These are phyloP conservation scores for Lasioglossum leucozonium DNA, from an alignment of 2,888 invertebrate species.

Conservation along the genomic window DNA sequence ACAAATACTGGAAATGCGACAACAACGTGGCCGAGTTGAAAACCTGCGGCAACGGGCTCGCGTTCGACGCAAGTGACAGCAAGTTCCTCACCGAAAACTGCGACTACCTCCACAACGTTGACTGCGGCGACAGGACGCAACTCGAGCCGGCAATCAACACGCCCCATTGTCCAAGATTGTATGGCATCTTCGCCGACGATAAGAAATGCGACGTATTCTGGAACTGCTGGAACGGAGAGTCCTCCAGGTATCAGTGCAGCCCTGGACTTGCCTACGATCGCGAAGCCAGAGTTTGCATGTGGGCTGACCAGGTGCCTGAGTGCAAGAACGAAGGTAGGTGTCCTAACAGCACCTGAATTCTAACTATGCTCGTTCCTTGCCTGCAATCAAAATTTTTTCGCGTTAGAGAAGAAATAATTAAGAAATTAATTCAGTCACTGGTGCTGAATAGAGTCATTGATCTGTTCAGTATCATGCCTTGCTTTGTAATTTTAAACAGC, in stretches of 20 bases:
- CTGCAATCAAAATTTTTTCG: too few relatives aligned
- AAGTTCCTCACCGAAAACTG: constrained; percentile 97
- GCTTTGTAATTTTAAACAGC: not conserved
- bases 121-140: constrained; percentile 94
- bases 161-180: constrained; percentile 93
- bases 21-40: constrained; percentile 94
- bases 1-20: constrained; percentile 98
- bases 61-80: constrained; percentile 94
- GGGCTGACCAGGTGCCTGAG: constrained; percentile 97
- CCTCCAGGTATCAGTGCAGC: constrained; percentile 96
- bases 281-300: constrained; percentile 97
- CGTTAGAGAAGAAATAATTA: too few relatives aligned
- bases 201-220: constrained; percentile 96
- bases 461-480: not conserved
- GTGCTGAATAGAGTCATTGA: not conserved
- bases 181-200: constrained; percentile 96
- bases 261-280: constrained; percentile 97
- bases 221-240: constrained; percentile 98
- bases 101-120: constrained; percentile 97
- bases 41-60: constrained; percentile 97
- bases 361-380: not conserved
- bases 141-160: constrained; percentile 94
- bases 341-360: not conserved
- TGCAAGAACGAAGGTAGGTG: constrained; percentile 93
- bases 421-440: too few relatives aligned